These are phyloP conservation scores for Tiliqua scincoides DNA, from an alignment of 2,113 vertebrate species.

Conservation along the genomic window DNA sequence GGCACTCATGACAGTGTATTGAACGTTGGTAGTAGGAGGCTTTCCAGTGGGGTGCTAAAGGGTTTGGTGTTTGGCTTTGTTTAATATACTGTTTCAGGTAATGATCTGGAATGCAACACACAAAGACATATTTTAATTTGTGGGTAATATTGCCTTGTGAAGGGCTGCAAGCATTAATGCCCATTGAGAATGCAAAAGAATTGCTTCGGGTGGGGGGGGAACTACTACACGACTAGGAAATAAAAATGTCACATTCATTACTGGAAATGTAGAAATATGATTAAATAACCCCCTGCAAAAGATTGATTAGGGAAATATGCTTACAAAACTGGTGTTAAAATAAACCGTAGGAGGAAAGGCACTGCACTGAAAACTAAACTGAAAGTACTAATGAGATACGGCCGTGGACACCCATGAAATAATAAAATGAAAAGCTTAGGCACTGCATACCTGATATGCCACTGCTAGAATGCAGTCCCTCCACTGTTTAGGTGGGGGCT, in stretches of 20 bases:
- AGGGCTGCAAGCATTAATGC: neutral
- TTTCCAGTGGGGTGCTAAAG: neutral
- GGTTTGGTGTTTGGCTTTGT: neutral
- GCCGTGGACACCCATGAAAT: neutral
- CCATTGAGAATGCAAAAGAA: neutral
- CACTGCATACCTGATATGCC: neutral
- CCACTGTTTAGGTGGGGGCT: no score
- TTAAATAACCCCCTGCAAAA: neutral
- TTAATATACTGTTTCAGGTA: conserved; percentile 17
- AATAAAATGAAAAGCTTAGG: neutral
- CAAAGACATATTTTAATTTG: neutral
- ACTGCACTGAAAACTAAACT: neutral
- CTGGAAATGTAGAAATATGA: neutral
- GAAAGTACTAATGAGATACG: neutral
- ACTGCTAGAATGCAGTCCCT: neutral
- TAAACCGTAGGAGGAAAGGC: neutral
- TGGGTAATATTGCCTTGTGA: neutral
- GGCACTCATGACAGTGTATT: neutral
- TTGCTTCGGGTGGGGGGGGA: neutral
- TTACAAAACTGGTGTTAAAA: neutral
- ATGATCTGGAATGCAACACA: conserved; percentile 4
- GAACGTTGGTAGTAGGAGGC: neutral
- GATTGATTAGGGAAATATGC: neutral
- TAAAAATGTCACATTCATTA: neutral
- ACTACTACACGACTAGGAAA: neutral